These are phyloP conservation scores for Zophobas atratus DNA, from an alignment of 1,140 invertebrate species.

Conservation along the genomic window DNA sequence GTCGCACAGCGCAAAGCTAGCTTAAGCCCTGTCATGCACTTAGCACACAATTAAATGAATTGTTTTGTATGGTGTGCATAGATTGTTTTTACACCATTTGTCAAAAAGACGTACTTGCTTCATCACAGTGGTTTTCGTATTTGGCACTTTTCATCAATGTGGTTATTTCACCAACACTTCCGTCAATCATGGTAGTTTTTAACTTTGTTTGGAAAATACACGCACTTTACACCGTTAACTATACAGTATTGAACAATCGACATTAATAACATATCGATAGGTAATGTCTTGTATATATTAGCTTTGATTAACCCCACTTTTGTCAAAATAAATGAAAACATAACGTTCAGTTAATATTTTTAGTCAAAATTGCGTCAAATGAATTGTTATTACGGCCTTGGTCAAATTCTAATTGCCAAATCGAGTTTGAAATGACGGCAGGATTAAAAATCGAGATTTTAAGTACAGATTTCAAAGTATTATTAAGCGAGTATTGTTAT, in stretches of 20 bases:
- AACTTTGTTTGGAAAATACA: slow-evolving; percentile 24
- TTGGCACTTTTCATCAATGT: slow-evolving; percentile 12
- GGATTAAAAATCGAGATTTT: too few species aligned
- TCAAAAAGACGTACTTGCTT: slow-evolving; percentile 6
- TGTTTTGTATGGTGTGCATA: slow-evolving; percentile 26
- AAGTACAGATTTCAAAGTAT: too few species aligned
- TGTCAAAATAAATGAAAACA: background rate
- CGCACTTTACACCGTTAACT: slow-evolving; percentile 18
- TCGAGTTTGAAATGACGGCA: too few species aligned
- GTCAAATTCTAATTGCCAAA: too few species aligned
- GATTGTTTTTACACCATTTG: slow-evolving; percentile 28
- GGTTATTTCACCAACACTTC: slow-evolving; percentile 18
- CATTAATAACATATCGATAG: slow-evolving; percentile 20
- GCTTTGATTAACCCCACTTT: slow-evolving; percentile 31
- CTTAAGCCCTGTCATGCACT: too few species aligned
- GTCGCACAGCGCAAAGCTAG: too few species aligned
- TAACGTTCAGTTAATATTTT: slow-evolving; percentile 7
- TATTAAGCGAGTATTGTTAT: too few species aligned
- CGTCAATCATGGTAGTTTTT: slow-evolving; percentile 20
- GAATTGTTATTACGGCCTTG: too few species aligned
- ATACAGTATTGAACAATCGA: slow-evolving; percentile 31
- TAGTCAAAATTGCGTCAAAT: too few species aligned
- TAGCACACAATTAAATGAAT: too few species aligned
- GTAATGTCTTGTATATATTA: slow-evolving; percentile 43
- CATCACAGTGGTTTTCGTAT: slow-evolving; percentile 27